Base-by-base conservation (phyloP, 2,797 vertebrate species). In the Chloroceryle amazona region DNA sequence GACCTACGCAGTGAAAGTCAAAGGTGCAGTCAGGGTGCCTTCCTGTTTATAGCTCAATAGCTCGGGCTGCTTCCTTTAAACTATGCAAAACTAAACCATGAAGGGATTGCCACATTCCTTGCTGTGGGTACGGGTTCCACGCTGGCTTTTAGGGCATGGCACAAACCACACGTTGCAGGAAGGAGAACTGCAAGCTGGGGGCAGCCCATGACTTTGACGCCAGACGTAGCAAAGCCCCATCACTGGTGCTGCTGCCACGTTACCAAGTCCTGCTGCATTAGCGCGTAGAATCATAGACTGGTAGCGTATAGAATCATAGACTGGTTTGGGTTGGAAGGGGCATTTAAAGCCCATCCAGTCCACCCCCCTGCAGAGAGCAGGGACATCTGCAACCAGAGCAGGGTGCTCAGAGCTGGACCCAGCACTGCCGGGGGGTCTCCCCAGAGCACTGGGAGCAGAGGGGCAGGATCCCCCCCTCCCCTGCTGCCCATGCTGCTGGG, bases 41-140 rank as follows among this genome's bases (percentile, higher is more conserved):
- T 96, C 96, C 95, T 97, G 93, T 96, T 95, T 94, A 76, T 92
- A 57, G 86, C 90, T 94, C 88, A 71, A 82, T 93, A 95, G 74
- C 83, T 85, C 3, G 3, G 91, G 80, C 83, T 86, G 60, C 83
- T 96, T 97, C 81, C 90, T 93, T 92, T 96, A 67, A 90, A 94
- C 80, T 52, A 75, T 61, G 74, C 85, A 95, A 82, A 94, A 44
- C 78, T 91, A 28, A 85, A 90, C 46, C 66, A 49, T 21, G 87
- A 92, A 90, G 93, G 80, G 78, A 81, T 93, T 65, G 13, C 78
- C 63, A 22, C 74, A 76, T 93, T 94, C 85, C 90, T 62, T 85
- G 76, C 86, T 76, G 60, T 82, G 81, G 87, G 63, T 86, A 81
- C 0, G 1, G 86, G 81, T 90, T 72, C 70, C 68, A 13, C 54